phyloP scores from a whole-genome alignment of 2,797 vertebrate species.

The Apogon hyalosoma region DNA sequence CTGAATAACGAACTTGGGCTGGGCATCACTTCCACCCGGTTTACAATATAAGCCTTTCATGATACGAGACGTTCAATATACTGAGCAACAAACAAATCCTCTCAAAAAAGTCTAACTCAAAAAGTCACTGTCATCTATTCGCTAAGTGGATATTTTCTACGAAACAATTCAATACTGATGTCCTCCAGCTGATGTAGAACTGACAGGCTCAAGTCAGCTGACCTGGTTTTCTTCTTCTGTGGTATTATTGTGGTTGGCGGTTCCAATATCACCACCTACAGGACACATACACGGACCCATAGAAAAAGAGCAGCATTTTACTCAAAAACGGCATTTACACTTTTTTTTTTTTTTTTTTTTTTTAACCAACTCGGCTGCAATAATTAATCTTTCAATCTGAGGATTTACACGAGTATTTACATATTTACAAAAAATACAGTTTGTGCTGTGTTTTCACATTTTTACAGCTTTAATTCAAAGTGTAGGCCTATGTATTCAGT shows the following conservation, averaged over 20 bases:
- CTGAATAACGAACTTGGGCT: slow-evolving; percentile 90
- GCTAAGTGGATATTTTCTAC: neutral
- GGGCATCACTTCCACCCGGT: slow-evolving; percentile 78
- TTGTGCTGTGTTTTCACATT: too few species aligned
- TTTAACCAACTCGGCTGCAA: too few species aligned
- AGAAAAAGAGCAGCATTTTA: too few species aligned
- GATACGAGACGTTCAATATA: neutral
- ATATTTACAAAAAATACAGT: too few species aligned
- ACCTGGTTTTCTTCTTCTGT: slow-evolving; percentile 29
- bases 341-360: too few species aligned
- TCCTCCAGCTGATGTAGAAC: too few species aligned
- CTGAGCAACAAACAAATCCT: neutral
- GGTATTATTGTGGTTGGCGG: neutral
- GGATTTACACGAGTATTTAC: too few species aligned
- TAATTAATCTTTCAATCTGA: too few species aligned
- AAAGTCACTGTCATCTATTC: neutral
- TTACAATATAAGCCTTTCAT: slow-evolving; percentile 96
- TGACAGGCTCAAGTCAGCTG: slow-evolving; percentile 50
- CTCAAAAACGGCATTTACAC: too few species aligned
- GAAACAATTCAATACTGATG: fast-evolving
- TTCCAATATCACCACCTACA: neutral
- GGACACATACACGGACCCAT: slow-evolving; percentile 4
- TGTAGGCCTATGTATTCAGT: too few species aligned
- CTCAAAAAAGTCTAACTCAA: neutral
- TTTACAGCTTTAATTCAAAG: too few species aligned